phyloP scores from a whole-genome alignment of 1,140 invertebrate genomes.

The Micrasema longulum region DNA sequence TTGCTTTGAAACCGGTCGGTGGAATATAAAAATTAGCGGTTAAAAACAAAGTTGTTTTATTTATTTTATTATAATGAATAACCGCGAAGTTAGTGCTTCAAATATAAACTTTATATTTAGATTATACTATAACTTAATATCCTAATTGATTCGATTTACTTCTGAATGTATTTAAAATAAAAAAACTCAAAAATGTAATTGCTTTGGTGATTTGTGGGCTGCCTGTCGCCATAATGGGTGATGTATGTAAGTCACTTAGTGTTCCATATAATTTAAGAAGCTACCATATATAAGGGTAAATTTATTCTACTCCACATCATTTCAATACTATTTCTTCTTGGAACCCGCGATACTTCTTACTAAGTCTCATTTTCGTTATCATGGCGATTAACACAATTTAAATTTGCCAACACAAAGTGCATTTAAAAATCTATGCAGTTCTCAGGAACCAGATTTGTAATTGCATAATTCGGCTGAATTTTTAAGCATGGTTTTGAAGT shows the following conservation, averaged over 20 bases:
- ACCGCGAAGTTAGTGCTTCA: too few species aligned
- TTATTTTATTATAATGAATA: too few species aligned
- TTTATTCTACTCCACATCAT: background rate
- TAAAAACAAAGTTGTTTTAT: too few species aligned
- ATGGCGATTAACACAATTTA: background rate
- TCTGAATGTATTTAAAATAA: background rate
- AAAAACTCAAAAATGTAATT: background rate
- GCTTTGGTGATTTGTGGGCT: background rate
- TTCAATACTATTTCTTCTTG: background rate
- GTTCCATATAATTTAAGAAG: background rate
- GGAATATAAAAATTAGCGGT: too few species aligned
- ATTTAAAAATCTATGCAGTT: too few species aligned
- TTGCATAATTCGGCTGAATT: too few species aligned
- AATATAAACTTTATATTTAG: too few species aligned
- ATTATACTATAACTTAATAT: background rate
- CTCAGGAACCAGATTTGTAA: too few species aligned
- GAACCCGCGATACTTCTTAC: background rate
- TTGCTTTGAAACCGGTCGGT: too few species aligned
- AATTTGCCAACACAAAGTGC: too few species aligned
- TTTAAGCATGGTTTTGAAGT: slow-evolving; percentile 13
- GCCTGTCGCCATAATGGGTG: slow-evolving; percentile 16
- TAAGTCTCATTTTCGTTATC: background rate
- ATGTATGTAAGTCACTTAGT: background rate
- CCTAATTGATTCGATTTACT: background rate
- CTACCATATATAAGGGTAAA: slow-evolving; percentile 13